Conservation (phyloP, 1,140 invertebrate species). For the Nymphalis io region DNA sequence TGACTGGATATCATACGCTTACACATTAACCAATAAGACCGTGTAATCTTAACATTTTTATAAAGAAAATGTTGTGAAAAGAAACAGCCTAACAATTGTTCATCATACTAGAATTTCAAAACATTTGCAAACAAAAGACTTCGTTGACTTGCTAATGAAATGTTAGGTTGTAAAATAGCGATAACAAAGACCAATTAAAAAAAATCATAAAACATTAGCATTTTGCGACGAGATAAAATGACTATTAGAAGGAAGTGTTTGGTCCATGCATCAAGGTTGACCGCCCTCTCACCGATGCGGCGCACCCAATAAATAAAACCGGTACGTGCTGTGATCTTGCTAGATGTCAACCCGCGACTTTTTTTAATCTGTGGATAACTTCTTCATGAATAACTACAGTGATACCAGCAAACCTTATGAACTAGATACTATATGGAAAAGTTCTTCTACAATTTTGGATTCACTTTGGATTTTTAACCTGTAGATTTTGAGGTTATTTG, state of each 20-base stretch:
- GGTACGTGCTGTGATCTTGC: conserved; percentile 24
- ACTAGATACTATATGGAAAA: too few relatives aligned
- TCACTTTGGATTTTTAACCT: too few relatives aligned
- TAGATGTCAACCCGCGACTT: conserved; percentile 1
- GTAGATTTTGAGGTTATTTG: too few relatives aligned
- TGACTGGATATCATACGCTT: too few relatives aligned
- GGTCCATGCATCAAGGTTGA: conserved; percentile 58
- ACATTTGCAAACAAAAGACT: conserved; percentile 3
- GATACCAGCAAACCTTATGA: too few relatives aligned
- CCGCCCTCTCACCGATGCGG: conserved; percentile 60
- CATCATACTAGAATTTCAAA: neutral
- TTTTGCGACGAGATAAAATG: conserved; percentile 34
- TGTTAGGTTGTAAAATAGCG: conserved; percentile 9
- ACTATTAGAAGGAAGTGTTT: conserved; percentile 59
- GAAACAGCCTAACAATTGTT: too few relatives aligned
- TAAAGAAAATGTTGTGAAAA: too few relatives aligned
- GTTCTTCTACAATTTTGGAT: too few relatives aligned
- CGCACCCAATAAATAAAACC: conserved; percentile 49
- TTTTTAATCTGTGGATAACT: conserved; percentile 1
- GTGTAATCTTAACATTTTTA: too few relatives aligned
- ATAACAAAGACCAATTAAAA: conserved; percentile 19
- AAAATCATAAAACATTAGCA: conserved; percentile 18
- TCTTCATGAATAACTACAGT: neutral
- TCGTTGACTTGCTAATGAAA: neutral
- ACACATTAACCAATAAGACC: too few relatives aligned